Evolutionary conservation across 2,888 invertebrate genomes (phyloP).

Genomic region (Neoitamus cyanurus): DNA sequence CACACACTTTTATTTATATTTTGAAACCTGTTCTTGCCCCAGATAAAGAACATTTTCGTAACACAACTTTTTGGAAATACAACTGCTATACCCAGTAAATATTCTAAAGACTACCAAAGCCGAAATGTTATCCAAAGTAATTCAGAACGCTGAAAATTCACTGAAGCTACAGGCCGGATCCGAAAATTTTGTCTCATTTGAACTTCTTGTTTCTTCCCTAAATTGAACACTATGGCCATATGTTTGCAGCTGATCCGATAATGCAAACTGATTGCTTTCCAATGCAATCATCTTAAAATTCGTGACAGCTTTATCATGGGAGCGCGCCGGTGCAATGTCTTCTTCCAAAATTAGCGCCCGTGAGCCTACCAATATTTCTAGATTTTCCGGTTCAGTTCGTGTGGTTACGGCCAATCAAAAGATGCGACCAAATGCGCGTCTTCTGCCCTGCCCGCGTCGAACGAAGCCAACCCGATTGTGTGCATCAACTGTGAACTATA

Average conservation of each 20-base stretch:
- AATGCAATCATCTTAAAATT: background rate
- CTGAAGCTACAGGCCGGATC: too few species aligned
- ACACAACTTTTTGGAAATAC: too few species aligned
- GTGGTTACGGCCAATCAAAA: background rate
- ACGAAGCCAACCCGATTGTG: background rate
- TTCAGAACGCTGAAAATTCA: too few species aligned
- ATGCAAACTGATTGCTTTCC: background rate
- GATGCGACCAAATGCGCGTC: background rate
- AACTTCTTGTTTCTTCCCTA: background rate
- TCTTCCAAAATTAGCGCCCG: background rate
- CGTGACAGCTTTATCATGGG: background rate
- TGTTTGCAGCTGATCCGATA: background rate
- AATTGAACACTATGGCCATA: background rate
- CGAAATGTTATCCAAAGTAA: too few species aligned
- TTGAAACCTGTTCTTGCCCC: too few species aligned
- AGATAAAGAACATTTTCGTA: too few species aligned
- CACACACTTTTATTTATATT: too few species aligned
- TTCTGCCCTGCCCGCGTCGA: background rate
- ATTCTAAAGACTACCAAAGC: too few species aligned
- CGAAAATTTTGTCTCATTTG: background rate
- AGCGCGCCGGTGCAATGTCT: background rate
- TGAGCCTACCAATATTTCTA: background rate
- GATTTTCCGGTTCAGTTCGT: background rate
- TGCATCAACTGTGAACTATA: conserved; percentile 21
- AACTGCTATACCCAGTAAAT: too few species aligned